Evolutionary conservation across 1,140 invertebrate species (phyloP), one percentile per base, ranked within the genome.

Genomic region (Zaprionus gabonicus): DNA sequence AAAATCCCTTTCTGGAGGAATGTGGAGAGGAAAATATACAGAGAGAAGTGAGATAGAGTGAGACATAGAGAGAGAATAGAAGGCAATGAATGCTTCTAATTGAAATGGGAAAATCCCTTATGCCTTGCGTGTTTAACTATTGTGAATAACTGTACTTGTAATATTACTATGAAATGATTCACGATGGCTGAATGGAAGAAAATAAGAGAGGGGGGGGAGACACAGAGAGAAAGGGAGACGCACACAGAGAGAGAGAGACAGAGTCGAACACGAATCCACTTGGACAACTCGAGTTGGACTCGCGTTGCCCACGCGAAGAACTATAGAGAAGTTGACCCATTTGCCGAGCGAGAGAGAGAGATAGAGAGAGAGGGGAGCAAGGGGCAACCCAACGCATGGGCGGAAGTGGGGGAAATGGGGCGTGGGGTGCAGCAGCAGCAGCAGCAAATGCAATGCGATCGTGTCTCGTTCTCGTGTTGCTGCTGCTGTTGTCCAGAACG

Each of bases 401-500:
- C 31, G 31, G 31, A 34, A 34, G 31, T 34, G 31, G 31, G 31
- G 31, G 9, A 31, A 31, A 17, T 5, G n/a, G 41, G n/a, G 41
- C 41, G 41, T 44, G 15, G 71, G 44, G 28, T 69, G 66, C 59
- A 75, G 27, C 59, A 28, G 20, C 38, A 7, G 62, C 55, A 75
- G 20, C 55, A 28, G n/a, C 31, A 9, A 17, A 3, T 4, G 13
- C 13, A 38, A 15, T 60, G 28, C 15, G 59, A 62, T 63, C 38
- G 68, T 49, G 62, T 68, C 49, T 64, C 75, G 68, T 12, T 6
- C 36, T 62, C 36, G 9, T 27, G n/a, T n/a, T 17, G 28, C 36
- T 28, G 53, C 59, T 71, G 63, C 31, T 65, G 49, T 66, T 80
- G 74, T 76, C 58, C 64, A 77, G 44, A 84, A 77, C 84, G 84